Conservation (phyloP, 2,888 invertebrate genomes). For the Drosophila mettleri region DNA sequence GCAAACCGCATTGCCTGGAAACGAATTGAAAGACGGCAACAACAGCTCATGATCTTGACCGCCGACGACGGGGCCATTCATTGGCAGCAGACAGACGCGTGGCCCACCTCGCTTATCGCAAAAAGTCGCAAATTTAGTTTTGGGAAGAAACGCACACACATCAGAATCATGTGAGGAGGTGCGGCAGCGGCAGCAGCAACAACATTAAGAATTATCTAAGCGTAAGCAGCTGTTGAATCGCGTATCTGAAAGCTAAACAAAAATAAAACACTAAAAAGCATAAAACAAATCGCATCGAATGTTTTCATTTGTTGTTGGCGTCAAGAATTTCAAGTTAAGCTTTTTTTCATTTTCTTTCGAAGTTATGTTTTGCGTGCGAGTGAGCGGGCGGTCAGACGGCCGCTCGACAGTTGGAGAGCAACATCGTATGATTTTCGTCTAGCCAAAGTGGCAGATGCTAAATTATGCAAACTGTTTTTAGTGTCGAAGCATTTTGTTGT, state of each 20-base stretch:
- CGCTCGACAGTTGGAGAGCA: slow-evolving; percentile 55
- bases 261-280: slow-evolving; percentile 31
- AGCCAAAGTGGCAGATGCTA: slow-evolving; percentile 15
- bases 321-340: slow-evolving; percentile 22
- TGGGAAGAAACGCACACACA: slow-evolving; percentile 12
- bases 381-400: neutral
- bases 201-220: slow-evolving; percentile 51
- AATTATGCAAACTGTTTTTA: slow-evolving; percentile 2
- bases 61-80: slow-evolving; percentile 19
- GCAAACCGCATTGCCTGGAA: slow-evolving; percentile 53
- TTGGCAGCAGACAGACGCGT: slow-evolving; percentile 62
- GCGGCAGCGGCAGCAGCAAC: slow-evolving; percentile 14
- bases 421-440: slow-evolving; percentile 62
- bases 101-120: slow-evolving; percentile 62
- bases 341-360: neutral
- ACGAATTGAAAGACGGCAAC: slow-evolving; percentile 31
- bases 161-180: slow-evolving; percentile 42
- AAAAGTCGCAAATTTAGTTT: slow-evolving; percentile 27
- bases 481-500: neutral
- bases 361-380: neutral
- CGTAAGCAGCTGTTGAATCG: slow-evolving; percentile 66
- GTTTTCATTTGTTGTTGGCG: slow-evolving; percentile 56
- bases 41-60: slow-evolving; percentile 58
- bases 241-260: slow-evolving; percentile 50
- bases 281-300: slow-evolving; percentile 61